phyloP scores from a whole-genome alignment of 2,888 invertebrate genomes.

The Arctia plantaginis region DNA sequence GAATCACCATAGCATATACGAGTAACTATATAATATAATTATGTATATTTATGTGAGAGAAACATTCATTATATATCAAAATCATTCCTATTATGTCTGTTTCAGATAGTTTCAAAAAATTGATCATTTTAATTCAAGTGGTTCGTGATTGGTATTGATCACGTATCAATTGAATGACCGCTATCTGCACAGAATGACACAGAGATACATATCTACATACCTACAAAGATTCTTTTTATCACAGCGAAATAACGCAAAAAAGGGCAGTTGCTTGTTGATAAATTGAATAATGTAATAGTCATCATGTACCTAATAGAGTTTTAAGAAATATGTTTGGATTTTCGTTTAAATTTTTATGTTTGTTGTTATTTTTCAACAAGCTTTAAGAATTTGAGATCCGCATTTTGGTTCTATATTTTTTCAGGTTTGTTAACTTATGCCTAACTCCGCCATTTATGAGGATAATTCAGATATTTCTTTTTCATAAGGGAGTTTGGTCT shows the following conservation, averaged over 20 bases:
- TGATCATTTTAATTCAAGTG: neutral
- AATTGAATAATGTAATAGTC: neutral
- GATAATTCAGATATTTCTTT: no score
- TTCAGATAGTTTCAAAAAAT: neutral
- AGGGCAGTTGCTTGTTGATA: neutral
- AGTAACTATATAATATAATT: neutral
- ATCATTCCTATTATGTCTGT: neutral
- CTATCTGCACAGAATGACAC: neutral
- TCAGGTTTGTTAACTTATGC: no score
- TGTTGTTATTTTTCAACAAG: no score
- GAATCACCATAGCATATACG: neutral
- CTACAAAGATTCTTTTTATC: neutral
- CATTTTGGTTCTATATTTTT: no score
- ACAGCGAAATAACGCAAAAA: neutral
- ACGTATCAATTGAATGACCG: neutral
- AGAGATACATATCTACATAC: neutral
- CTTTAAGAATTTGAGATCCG: neutral
- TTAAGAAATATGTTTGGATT: neutral
- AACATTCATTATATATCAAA: neutral
- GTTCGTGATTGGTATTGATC: neutral
- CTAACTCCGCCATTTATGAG: no score
- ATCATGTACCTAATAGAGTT: neutral
- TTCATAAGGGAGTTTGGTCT: no score
- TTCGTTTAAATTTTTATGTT: neutral
- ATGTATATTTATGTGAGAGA: neutral